Conservation (phyloP, 2,113 vertebrate genomes). For the Sander lucioperca region DNA sequence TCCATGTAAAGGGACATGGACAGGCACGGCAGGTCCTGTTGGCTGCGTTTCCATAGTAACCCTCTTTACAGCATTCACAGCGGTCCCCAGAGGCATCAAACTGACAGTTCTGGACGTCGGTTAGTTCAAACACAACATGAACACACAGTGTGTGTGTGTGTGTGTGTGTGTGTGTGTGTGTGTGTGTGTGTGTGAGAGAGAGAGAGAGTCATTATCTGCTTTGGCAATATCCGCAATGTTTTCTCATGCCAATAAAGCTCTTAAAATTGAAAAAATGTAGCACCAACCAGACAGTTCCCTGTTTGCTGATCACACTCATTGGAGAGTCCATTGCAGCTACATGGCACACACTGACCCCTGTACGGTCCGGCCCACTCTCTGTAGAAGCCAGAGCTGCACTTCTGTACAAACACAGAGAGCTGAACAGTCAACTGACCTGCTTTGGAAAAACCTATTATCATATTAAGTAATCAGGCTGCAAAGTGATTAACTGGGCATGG, state of each 20-base stretch:
- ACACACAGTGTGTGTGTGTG: conserved; percentile 1
- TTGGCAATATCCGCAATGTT: too few relatives aligned
- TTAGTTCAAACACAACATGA: conserved; percentile 14
- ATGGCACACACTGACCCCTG: conserved; percentile 86
- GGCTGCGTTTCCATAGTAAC: conserved; percentile 85
- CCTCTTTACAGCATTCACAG: conserved; percentile 89
- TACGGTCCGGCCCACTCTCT: conserved; percentile 74
- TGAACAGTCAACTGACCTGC: neutral
- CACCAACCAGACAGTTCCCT: conserved; percentile 88
- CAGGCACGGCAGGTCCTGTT: conserved; percentile 84
- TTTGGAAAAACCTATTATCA: neutral
- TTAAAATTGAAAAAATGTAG: too few relatives aligned
- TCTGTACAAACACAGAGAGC: conserved; percentile 69
- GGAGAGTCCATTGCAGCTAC: conserved; percentile 90
- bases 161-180: neutral
- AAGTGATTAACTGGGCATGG: conserved; percentile 1
- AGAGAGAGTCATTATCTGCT: too few relatives aligned
- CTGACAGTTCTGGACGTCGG: conserved; percentile 84
- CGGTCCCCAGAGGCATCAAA: conserved; percentile 85
- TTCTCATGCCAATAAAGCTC: too few relatives aligned
- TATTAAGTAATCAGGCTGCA: neutral
- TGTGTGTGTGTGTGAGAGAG: too few relatives aligned
- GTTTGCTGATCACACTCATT: conserved; percentile 85
- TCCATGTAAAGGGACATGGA: conserved; percentile 85
- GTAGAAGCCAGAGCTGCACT: conserved; percentile 88